Evolutionary conservation across 2,113 vertebrate genomes (phyloP).

Genomic region (Bos indicus): DNA sequence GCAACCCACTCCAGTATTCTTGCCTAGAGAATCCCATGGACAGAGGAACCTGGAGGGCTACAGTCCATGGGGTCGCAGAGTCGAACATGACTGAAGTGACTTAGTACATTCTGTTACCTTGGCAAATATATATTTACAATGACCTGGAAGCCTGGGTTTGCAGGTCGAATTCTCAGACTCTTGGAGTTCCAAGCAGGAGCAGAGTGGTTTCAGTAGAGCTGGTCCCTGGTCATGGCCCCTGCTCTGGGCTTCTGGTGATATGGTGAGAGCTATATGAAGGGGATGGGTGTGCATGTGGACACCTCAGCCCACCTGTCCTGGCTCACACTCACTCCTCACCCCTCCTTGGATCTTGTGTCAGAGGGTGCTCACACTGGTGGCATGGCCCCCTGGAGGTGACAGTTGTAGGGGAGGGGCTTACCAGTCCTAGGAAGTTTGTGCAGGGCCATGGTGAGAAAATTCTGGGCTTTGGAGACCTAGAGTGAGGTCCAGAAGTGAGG

Average conservation of each 20-base stretch:
- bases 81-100: background rate
- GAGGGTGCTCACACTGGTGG: too few species aligned
- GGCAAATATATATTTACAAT: background rate
- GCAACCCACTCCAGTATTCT: background rate
- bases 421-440: background rate
- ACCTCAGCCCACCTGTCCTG: background rate
- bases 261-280: background rate
- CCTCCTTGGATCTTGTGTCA: background rate
- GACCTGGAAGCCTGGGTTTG: background rate
- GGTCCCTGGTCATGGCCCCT: background rate
- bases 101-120: background rate
- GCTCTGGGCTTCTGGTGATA: rapidly evolving
- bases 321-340: background rate
- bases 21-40: background rate
- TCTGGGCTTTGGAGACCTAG: background rate
- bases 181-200: background rate
- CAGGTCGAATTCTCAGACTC: background rate
- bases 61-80: background rate
- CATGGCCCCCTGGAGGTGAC: background rate
- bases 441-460: background rate
- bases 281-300: background rate
- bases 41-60: background rate
- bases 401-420: background rate
- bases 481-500: background rate
- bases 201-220: background rate